phyloP scores from a whole-genome alignment of 2,888 invertebrate genomes.

The Acronicta psi region DNA sequence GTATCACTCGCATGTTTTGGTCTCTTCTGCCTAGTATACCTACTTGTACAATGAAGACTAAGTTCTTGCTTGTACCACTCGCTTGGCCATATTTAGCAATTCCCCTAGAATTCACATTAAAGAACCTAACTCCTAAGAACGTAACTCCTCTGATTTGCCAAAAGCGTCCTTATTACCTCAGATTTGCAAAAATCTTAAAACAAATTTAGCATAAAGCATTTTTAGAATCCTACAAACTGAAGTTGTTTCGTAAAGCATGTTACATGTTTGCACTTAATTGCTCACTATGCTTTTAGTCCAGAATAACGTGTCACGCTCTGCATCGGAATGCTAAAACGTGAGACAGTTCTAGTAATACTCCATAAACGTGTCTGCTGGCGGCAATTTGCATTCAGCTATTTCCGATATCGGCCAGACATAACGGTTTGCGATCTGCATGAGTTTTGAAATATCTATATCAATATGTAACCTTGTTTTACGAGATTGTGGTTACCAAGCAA shows the following conservation, averaged over 20 bases:
- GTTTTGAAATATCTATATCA: constrained; percentile 41
- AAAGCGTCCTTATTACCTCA: no score
- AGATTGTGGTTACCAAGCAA: constrained; percentile 1
- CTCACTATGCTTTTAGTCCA: constrained; percentile 22
- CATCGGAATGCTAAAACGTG: constrained; percentile 36
- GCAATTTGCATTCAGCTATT: constrained; percentile 49
- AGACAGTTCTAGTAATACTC: constrained; percentile 30
- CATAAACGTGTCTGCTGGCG: constrained; percentile 37
- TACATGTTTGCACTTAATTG: constrained; percentile 34
- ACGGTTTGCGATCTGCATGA: constrained; percentile 19
- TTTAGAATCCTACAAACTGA: constrained; percentile 5
- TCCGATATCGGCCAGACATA: constrained; percentile 44
- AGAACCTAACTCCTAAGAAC: no score
- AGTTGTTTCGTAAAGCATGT: constrained; percentile 14
- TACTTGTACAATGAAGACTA: no score
- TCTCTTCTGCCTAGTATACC: no score
- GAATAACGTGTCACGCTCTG: constrained; percentile 35
- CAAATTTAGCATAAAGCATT: background rate
- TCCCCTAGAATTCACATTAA: no score
- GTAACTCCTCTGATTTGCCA: no score
- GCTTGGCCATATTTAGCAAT: no score
- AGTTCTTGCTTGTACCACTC: no score
- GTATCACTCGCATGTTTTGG: no score
- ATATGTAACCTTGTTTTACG: constrained; percentile 18
- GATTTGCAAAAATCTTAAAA: background rate